These are phyloP conservation scores for Drosophila yooni DNA, from an alignment of 2,888 invertebrate genomes.

Conservation along the genomic window DNA sequence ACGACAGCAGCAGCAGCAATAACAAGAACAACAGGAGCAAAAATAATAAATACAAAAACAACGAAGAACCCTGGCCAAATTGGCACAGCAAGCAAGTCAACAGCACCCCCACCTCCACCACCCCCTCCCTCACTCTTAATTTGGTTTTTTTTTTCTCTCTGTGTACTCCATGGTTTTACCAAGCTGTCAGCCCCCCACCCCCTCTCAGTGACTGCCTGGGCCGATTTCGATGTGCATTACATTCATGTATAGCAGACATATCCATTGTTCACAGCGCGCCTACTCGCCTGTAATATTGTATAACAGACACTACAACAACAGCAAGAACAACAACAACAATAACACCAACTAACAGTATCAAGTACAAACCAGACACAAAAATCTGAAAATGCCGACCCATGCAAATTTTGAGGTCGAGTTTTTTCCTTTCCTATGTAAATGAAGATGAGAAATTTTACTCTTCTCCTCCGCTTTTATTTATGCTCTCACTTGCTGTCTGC, in stretches of 20 bases:
- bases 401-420: conserved; percentile 64
- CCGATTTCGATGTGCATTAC: conserved; percentile 59
- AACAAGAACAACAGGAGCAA: background rate
- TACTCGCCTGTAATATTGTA: conserved; percentile 60
- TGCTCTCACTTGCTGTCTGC: conserved; percentile 1
- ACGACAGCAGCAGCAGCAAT: background rate
- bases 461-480: conserved; percentile 13
- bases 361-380: conserved; percentile 37
- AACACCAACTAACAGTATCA: conserved; percentile 23
- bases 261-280: conserved; percentile 68
- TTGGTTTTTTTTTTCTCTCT: background rate
- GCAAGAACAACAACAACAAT: background rate
- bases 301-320: conserved; percentile 48
- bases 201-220: conserved; percentile 9
- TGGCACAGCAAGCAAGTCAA: conserved; percentile 61
- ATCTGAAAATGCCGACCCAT: conserved; percentile 67
- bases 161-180: background rate
- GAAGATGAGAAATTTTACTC: conserved; percentile 50
- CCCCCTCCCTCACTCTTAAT: background rate
- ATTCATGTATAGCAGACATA: conserved; percentile 50
- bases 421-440: conserved; percentile 43
- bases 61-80: conserved; percentile 47
- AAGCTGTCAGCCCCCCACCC: conserved; percentile 6
- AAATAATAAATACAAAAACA: conserved; percentile 21
- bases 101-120: conserved; percentile 23